Base-by-base conservation (phyloP, 1,140 invertebrate species). In the Probaryconus sp. region DNA sequence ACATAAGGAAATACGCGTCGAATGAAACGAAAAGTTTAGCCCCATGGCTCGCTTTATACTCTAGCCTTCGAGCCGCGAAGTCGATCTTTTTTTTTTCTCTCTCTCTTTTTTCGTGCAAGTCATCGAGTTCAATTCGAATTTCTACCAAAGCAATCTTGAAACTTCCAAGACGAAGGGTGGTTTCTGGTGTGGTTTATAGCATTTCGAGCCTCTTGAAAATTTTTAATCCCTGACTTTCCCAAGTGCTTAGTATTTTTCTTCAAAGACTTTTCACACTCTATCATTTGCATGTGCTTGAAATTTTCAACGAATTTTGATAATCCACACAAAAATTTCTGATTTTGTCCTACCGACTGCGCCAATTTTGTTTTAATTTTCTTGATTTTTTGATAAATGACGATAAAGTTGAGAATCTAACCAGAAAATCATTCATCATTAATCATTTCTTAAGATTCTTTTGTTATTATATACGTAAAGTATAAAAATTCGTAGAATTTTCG, bases 71-170 rank as follows among this genome's bases (percentile, higher is more conserved):
- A n/a, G n/a, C 40, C 26, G 11, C 11, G 20, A 65, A 33, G 21
- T 53, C 48, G 40, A 65, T 47, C 38, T 55, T 45, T 65, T 65
- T 55, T 48, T 47, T 30, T 30, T n/a, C n/a, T n/a, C n/a, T n/a
- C n/a, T n/a, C n/a, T n/a, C n/a, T n/a, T n/a, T n/a, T n/a, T n/a
- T n/a, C n/a, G n/a, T n/a, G n/a, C n/a, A n/a, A n/a, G 35, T 18
- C 28, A 38, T 43, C 61, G 30, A 45, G 38, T 65, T 65, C 61
- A 53, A 65, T 65, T 55, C 50, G 30, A 47, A 55, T 55, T 65
- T 65, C 50, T 47, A 20, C 37, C 31, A 47, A 48, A 31, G 40
- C 33, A 65, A 65, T 65, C 48, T 55, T 24, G 33, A 21, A 65
- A 65, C 20, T 65, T 65, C 42, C 35, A 65, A 65, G 63, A 55